Base-by-base conservation (phyloP, 2,888 invertebrate species). In the Troides helena region DNA sequence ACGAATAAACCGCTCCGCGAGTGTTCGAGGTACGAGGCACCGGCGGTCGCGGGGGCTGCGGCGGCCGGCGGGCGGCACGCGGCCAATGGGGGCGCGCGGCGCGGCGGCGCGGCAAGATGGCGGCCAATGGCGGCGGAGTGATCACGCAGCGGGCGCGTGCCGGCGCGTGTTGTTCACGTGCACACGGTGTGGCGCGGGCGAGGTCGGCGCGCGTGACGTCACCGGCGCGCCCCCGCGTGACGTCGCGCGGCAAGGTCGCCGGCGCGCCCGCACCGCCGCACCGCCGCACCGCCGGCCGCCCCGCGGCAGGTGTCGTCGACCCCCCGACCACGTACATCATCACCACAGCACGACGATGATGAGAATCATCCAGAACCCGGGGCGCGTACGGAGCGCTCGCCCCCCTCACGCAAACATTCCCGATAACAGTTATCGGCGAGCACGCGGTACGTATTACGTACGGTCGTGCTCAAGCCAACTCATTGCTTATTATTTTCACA, bases 141-240 rank as follows among this genome's bases (percentile, higher is more conserved):
- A 94, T 95, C 97, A 97, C 95, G 94, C 96, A 94, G 90, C 90
- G 88, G 87, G 92, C 94, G 96, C 97, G 95, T 97, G 97, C 94
- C 88, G 82, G 88, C 90, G 95, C 94, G 94, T 95, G 95, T 85
- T 95, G 95, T 96, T 96, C 97, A 97, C 97, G 97, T 97, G 97
- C 94, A 94, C 95, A 88, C 88, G 89, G 95, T 93, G 95, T 96
- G 96, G 94, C 95, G 89, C 86, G 14, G 46, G 83, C 77, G 79
- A 87, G 92, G 89, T 94, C 93, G 93, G 87, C 84, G 85, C 84
- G 85, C 82, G 88, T 93, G 93, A 93, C 94, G 94, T 94, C 93
- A 93, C 86, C 93, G 93, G 89, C 92, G 90, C 92, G 89, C 92
- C 93, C 90, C 90, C 89, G 92, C 88, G 83, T 90, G 91, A 89